Conservation (phyloP, 1,140 invertebrate genomes). For the Batillaria attramentaria region DNA sequence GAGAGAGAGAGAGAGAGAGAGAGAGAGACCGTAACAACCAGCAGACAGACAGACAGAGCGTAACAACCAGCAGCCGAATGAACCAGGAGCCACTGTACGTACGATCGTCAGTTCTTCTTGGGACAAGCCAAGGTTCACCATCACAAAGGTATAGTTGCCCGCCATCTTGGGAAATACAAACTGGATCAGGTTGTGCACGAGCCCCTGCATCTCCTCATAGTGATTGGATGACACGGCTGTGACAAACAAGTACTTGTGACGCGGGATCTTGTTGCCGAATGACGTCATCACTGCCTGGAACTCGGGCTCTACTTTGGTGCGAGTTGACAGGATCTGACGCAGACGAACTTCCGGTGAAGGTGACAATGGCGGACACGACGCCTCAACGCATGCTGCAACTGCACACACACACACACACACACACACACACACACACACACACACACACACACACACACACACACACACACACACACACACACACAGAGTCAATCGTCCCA, state of each 20-base stretch:
- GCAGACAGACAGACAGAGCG: too few species aligned
- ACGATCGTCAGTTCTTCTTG: too few species aligned
- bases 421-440: background rate
- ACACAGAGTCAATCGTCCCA: background rate
- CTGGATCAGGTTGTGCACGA: background rate
- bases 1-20: too few species aligned
- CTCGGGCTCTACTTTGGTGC: background rate
- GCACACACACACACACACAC: background rate
- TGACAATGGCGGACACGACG: background rate
- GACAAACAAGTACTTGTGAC: slow-evolving; percentile 6
- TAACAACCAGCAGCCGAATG: too few species aligned
- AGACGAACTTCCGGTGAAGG: background rate
- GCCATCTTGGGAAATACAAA: background rate
- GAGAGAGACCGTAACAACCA: too few species aligned
- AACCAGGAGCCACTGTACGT: too few species aligned
- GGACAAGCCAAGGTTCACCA: slow-evolving; percentile 1
- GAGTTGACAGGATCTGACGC: background rate
- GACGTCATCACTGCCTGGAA: background rate
- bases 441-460: background rate
- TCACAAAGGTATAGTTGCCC: slow-evolving; percentile 3
- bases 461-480: background rate
- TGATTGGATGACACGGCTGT: slow-evolving; percentile 11
- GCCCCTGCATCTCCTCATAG: slow-evolving; percentile 13
- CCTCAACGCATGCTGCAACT: background rate
- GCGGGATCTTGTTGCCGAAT: too few species aligned